Conservation (phyloP, 2,797 vertebrate genomes). For the Simalia tracyae region DNA sequence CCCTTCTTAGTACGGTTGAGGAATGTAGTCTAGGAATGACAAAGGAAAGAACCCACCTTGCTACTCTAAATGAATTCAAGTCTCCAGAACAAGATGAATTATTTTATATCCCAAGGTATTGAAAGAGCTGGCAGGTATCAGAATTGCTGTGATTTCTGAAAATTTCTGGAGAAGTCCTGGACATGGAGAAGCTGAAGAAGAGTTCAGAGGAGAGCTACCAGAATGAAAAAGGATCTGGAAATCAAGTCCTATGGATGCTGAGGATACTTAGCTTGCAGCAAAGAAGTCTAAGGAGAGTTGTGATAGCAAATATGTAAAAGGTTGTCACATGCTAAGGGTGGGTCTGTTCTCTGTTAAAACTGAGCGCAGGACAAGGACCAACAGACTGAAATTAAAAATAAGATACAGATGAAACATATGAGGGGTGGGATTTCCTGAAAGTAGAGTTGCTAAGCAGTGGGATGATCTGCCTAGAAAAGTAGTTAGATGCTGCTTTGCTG, state of each 20-base stretch:
- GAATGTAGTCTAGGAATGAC: neutral
- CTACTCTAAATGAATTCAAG: neutral
- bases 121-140: neutral
- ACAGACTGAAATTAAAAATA: neutral
- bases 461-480: no score
- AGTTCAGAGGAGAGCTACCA: neutral
- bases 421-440: neutral
- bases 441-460: neutral
- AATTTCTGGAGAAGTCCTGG: neutral
- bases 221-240: neutral
- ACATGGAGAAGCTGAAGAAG: neutral
- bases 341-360: neutral
- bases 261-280: neutral
- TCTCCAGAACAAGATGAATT: neutral
- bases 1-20: neutral
- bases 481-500: neutral
- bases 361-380: neutral
- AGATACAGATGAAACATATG: neutral
- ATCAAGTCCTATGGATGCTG: neutral
- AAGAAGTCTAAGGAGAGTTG: neutral
- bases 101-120: neutral
- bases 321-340: neutral
- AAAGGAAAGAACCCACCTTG: neutral
- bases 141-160: neutral
- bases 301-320: neutral